Base-by-base conservation (phyloP, 2,888 invertebrate species). In the Plemyria rubiginata region DNA sequence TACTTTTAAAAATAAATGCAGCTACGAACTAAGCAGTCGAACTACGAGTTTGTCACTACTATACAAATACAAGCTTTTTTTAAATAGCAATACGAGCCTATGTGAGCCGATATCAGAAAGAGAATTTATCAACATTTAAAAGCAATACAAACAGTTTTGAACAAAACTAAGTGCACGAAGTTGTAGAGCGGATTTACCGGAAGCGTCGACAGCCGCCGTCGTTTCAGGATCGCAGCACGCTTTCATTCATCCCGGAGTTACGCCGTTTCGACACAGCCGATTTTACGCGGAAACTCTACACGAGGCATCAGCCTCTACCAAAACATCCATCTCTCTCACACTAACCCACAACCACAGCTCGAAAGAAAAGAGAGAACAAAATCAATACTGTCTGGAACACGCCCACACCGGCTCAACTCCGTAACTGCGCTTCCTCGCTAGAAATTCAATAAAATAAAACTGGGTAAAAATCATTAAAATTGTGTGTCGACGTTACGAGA, bases 341-440 rank as follows among this genome's bases (percentile, higher is more conserved):
- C 90, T 57, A 73, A 64, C 73, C 64, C 65, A 66, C 66, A 76
- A 70, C 75, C 73, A 68, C 71, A 65, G 78, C 67, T 70, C 75
- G 85, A 87, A 79, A 72, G 88, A 84, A 85, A 86, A 82, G 81
- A 82, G 80, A 78, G 77, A 87, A 81, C 82, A 86, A 90, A 88
- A 92, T 92, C 92, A 91, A 92, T 92, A 92, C 85, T 90, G 91
- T 91, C 91, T 92, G 90, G 90, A 83, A 79, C 84, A 85, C 91
- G 91, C 91, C 92, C 90, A 86, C 89, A 86, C 89, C 76, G 80
- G 88, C 85, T 87, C 87, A 82, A 85, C 86, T 85, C 88, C 78
- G 88, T 88, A 88, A 90, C 90, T 89, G 89, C 90, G 91, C 90
- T 92, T 90, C 89, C 88, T 87, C 82, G 84, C 82, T 87, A 84